These are phyloP conservation scores for Ancistrus triradiatus DNA, from an alignment of 2,113 vertebrate genomes.

Conservation along the genomic window DNA sequence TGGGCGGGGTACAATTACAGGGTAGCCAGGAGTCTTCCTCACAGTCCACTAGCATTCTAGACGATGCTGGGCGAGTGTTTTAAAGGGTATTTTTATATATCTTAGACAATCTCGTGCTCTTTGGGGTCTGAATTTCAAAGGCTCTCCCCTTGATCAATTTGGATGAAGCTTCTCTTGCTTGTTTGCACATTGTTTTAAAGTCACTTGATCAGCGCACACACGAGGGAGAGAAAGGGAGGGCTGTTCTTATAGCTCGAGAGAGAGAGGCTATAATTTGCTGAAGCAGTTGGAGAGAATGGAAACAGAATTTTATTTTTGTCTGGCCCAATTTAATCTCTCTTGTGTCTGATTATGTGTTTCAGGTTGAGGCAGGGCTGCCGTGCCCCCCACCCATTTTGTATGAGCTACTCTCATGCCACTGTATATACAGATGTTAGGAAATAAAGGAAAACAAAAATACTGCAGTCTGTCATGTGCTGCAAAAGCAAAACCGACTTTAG, in stretches of 20 bases:
- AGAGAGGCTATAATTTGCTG: slow-evolving; percentile 33
- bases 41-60: slow-evolving; percentile 10
- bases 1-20: slow-evolving; percentile 40
- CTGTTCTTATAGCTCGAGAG: slow-evolving; percentile 11
- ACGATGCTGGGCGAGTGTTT: slow-evolving; percentile 2
- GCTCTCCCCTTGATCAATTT: too few species aligned
- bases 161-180: too few species aligned
- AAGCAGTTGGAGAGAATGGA: slow-evolving; percentile 24
- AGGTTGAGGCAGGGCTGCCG: slow-evolving; percentile 15
- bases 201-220: neutral
- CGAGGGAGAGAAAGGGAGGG: slow-evolving; percentile 29
- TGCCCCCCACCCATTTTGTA: neutral
- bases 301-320: slow-evolving; percentile 27
- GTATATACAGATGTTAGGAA: too few species aligned
- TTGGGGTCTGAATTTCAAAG: too few species aligned
- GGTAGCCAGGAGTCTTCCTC: slow-evolving; percentile 25
- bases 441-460: too few species aligned
- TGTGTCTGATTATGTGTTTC: slow-evolving; percentile 33
- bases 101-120: too few species aligned
- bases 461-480: too few species aligned
- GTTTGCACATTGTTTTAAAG: too few species aligned
- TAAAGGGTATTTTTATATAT: neutral
- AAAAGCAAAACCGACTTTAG: too few species aligned
- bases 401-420: too few species aligned
- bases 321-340: slow-evolving; percentile 35